These are phyloP conservation scores for Bombylius discolor DNA, from an alignment of 2,888 invertebrate species.

Conservation along the genomic window DNA sequence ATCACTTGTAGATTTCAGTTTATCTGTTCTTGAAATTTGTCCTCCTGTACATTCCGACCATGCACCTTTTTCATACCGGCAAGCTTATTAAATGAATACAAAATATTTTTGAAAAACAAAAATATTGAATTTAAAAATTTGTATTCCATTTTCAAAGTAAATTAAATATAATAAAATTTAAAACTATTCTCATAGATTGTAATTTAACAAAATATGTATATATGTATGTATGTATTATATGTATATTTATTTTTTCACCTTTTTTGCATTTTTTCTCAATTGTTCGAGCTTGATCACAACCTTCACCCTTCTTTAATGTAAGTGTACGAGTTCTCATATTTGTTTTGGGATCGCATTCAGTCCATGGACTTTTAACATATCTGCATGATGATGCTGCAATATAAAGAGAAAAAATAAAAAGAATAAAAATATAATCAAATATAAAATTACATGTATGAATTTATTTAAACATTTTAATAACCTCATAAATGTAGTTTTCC, in stretches of 20 bases:
- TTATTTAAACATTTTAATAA: too few species aligned
- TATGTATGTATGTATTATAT: too few species aligned
- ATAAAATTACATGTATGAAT: not conserved
- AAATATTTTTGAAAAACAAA: too few species aligned
- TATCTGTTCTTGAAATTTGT: slow-evolving; percentile 71
- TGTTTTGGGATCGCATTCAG: slow-evolving; percentile 73
- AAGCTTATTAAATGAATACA: slow-evolving; percentile 40
- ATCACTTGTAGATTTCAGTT: slow-evolving; percentile 70
- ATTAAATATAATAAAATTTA: too few species aligned
- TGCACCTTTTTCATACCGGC: slow-evolving; percentile 78
- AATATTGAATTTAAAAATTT: too few species aligned
- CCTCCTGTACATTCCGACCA: slow-evolving; percentile 76
- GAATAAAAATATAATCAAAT: not conserved
- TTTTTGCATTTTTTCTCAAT: slow-evolving; percentile 89
- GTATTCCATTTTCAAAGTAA: too few species aligned
- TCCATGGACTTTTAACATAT: slow-evolving; percentile 77
- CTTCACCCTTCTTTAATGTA: slow-evolving; percentile 75
- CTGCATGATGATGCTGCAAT: slow-evolving; percentile 52
- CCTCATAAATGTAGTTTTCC: too few species aligned
- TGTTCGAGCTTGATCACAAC: slow-evolving; percentile 70
- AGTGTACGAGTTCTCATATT: slow-evolving; percentile 71
- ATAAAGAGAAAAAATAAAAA: not conserved
- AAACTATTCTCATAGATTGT: too few species aligned
- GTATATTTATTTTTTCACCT: slow-evolving; percentile 42
- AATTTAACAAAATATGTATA: not conserved